phyloP scores from a whole-genome alignment of 2,888 invertebrate genomes.

The Himalopsyche kuldschensis region DNA sequence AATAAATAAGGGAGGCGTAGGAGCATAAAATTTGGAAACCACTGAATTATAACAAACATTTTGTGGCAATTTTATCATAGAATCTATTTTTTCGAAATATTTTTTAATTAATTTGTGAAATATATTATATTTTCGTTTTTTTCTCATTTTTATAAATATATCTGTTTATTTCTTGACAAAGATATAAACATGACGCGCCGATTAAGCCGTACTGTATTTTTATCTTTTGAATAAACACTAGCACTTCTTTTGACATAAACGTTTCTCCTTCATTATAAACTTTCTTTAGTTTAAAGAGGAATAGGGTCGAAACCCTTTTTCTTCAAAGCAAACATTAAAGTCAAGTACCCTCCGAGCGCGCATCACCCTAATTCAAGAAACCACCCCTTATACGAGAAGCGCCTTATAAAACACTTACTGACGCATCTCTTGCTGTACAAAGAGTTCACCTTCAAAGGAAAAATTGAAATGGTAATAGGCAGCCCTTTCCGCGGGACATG shows the following conservation, averaged over 20 bases:
- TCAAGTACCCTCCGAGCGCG: slow-evolving; percentile 22
- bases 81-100: too few species aligned
- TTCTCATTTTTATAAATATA: too few species aligned
- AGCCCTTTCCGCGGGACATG: slow-evolving; percentile 22
- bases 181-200: too few species aligned
- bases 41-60: too few species aligned
- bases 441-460: slow-evolving; percentile 31
- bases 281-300: slow-evolving; percentile 2
- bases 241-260: background rate
- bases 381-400: slow-evolving; percentile 18
- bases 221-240: background rate
- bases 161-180: too few species aligned
- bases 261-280: slow-evolving; percentile 12
- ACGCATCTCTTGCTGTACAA: slow-evolving; percentile 23
- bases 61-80: too few species aligned
- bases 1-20: too few species aligned
- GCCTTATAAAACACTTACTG: slow-evolving; percentile 35
- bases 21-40: too few species aligned
- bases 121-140: too few species aligned
- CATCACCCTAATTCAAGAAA: slow-evolving; percentile 27
- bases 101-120: too few species aligned
- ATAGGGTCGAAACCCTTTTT: slow-evolving; percentile 22
- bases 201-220: background rate
- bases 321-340: slow-evolving; percentile 26
- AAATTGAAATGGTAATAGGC: slow-evolving; percentile 36